Percentiles rank a stretch among this genome's conserved stretches.
These are phyloP conservation scores for Musca domestica DNA, from an alignment of 1,140 invertebrate species.

Conservation along the genomic window DNA sequence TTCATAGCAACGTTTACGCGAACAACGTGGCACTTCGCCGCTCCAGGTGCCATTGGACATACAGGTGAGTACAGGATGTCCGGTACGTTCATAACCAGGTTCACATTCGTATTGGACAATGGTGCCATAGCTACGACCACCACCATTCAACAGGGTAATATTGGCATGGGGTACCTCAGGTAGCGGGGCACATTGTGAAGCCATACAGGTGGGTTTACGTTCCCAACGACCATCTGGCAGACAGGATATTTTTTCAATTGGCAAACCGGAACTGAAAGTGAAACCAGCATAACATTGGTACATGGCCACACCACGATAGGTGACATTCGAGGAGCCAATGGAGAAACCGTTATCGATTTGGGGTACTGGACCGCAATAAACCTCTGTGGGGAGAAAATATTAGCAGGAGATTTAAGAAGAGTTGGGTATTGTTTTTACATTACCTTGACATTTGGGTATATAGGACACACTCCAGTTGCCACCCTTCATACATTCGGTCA, in stretches of 20 bases:
- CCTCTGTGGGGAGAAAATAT: slow-evolving; percentile 62
- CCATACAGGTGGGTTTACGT: slow-evolving; percentile 84
- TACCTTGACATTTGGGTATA: slow-evolving; percentile 89
- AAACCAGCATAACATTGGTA: slow-evolving; percentile 97
- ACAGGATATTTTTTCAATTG: slow-evolving; percentile 87
- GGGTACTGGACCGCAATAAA: slow-evolving; percentile 95
- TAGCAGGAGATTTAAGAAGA: background rate
- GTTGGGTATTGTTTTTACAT: background rate
- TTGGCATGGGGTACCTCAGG: slow-evolving; percentile 85
- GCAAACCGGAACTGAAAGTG: slow-evolving; percentile 82
- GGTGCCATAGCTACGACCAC: slow-evolving; percentile 91
- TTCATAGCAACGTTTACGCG: slow-evolving; percentile 77
- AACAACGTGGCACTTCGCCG: slow-evolving; percentile 82
- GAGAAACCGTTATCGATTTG: slow-evolving; percentile 98
- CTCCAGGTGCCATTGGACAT: slow-evolving; percentile 98
- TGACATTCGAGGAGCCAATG: slow-evolving; percentile 91
- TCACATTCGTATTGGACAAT: slow-evolving; percentile 94
- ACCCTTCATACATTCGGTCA: slow-evolving; percentile 81
- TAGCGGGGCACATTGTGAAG: slow-evolving; percentile 89
- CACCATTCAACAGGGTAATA: slow-evolving; percentile 85
- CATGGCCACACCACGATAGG: slow-evolving; percentile 86
- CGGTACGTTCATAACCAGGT: slow-evolving; percentile 84
- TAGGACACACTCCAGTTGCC: slow-evolving; percentile 91
- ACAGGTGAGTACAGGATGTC: slow-evolving; percentile 87
- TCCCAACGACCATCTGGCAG: slow-evolving; percentile 87